A percentile compares a stretch with the other conserved stretches of the same genome.
These are phyloP conservation scores for Linepithema humile DNA, from an alignment of 1,140 invertebrate species.

Conservation along the genomic window DNA sequence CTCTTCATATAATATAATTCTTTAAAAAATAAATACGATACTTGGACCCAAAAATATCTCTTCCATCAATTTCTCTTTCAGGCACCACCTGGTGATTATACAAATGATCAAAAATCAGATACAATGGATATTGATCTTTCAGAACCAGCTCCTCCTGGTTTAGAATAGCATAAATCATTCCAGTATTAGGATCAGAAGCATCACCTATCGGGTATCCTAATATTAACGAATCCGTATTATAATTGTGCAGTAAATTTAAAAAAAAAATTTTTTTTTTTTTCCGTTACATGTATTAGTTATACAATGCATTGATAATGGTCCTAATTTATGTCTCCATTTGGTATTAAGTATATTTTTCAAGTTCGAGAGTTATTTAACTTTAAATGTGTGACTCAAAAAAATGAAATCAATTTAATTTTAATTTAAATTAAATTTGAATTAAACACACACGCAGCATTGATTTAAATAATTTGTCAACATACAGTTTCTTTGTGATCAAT, in stretches of 20 bases:
- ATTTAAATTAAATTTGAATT: neutral
- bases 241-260: conserved; percentile 61
- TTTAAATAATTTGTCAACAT: neutral
- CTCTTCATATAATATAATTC: conserved; percentile 52
- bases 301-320: neutral
- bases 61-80: conserved; percentile 68
- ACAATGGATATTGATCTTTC: conserved; percentile 77
- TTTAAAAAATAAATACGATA: conserved; percentile 56
- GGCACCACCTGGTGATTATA: conserved; percentile 80
- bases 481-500: neutral
- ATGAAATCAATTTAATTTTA: neutral
- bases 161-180: conserved; percentile 78
- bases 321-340: neutral
- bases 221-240: conserved; percentile 61
- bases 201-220: conserved; percentile 54
- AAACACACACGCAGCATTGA: neutral
- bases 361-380: neutral
- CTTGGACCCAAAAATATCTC: conserved; percentile 47
- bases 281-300: neutral
- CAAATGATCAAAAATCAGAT: conserved; percentile 78
- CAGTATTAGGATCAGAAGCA: conserved; percentile 60
- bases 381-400: neutral
- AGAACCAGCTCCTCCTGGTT: conserved; percentile 83
- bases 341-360: neutral
- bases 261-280: conserved; percentile 39